Conservation (phyloP, 2,113 vertebrate species). For the Dryoscopus gambensis region DNA sequence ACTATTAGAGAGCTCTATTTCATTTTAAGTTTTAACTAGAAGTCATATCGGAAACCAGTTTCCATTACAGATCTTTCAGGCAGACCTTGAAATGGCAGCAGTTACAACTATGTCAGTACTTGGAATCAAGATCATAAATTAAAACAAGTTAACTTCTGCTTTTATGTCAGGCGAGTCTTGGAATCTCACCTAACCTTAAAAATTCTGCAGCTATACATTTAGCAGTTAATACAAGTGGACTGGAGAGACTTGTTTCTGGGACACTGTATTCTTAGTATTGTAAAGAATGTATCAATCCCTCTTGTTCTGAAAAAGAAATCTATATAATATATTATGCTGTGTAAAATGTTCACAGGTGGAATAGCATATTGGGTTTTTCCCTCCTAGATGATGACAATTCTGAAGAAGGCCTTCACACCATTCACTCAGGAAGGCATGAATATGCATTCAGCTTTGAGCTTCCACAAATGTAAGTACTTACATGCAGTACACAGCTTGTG, state of each 20-base stretch:
- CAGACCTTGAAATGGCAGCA: neutral
- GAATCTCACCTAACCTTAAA: neutral
- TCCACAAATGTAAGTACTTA: conserved; percentile 92
- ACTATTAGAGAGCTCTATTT: neutral
- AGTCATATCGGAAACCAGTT: neutral
- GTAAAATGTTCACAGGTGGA: neutral
- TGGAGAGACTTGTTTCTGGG: neutral
- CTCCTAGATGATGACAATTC: conserved; percentile 93
- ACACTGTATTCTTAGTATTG: neutral
- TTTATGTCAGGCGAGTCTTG: neutral
- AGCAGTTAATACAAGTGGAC: neutral
- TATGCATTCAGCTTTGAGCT: conserved; percentile 98
- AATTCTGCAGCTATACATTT: neutral
- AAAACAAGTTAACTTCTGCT: neutral
- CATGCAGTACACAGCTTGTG: neutral
- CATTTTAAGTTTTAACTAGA: neutral
- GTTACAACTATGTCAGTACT: neutral
- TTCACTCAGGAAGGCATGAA: conserved; percentile 96
- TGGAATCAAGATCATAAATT: neutral
- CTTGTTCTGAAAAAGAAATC: neutral
- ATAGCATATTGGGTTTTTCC: conserved; percentile 15
- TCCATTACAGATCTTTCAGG: neutral
- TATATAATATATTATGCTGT: neutral
- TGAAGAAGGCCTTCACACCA: conserved; percentile 90
- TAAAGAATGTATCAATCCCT: neutral